Base-by-base conservation (phyloP, 1,140 invertebrate species). In the Drosophila trapezifrons region DNA sequence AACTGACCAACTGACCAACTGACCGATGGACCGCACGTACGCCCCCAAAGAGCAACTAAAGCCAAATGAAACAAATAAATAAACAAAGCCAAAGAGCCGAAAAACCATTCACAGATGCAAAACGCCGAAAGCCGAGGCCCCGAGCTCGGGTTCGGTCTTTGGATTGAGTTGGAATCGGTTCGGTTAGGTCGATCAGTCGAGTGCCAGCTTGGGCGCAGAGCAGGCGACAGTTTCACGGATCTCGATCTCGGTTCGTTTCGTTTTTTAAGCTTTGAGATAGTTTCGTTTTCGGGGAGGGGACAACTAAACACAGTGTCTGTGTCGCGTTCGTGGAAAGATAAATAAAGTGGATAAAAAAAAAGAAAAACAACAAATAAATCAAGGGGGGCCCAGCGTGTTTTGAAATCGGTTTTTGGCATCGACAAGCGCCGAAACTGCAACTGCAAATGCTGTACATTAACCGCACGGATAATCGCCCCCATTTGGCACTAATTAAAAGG, bases 1-100 rank as follows among this genome's bases (percentile, higher is more conserved):
- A 25, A 69, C 37, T 85, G 82, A 87, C 69, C 65, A 81, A 85
- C 45, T 86, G 70, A 87, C 69, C 65, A 81, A 85, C 45, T 86
- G 70, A 87, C 22, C 38, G 56, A 78, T 70, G 40, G 63, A 64
- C 38, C 32, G 57, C 52, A 83, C 66, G 52, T 74, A 60, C 71
- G 54, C 71, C 63, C 45, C 43, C 59, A 67, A 67, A 70, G 63
- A 52, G 43, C n/a, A n/a, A n/a, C n/a, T n/a, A n/a, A n/a, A n/a
- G n/a, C n/a, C n/a, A n/a, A n/a, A n/a, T n/a, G n/a, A n/a, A 63
- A 45, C 46, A 43, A 65, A 62, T 9, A 15, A 40, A 46, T 54
- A 55, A 69, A 64, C 43, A 52, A 69, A 76, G 27, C 42, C 45
- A 59, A 65, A 79, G 27, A 56, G 45, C 55, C 32, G 43, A 43